phyloP scores from a whole-genome alignment of 1,140 invertebrate genomes.

The Dinoponera quadriceps region DNA sequence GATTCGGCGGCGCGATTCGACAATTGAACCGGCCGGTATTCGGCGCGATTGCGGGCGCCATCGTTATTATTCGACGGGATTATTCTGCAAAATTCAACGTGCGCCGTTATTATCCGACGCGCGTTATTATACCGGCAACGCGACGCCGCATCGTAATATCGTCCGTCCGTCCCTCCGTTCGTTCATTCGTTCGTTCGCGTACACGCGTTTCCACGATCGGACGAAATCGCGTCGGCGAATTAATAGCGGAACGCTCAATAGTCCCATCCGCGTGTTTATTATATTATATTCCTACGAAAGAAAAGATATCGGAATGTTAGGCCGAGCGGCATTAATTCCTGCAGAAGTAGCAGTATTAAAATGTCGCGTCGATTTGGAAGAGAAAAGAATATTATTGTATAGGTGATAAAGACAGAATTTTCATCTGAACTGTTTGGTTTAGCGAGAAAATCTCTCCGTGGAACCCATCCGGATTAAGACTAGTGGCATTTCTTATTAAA shows the following conservation, averaged over 20 bases:
- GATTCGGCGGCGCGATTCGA: conserved; percentile 22
- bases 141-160: conserved; percentile 38
- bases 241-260: conserved; percentile 20
- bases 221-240: conserved; percentile 42
- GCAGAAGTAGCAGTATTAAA: too few relatives aligned
- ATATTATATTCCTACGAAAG: too few relatives aligned
- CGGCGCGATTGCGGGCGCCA: conserved; percentile 13
- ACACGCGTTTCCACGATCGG: conserved; percentile 15
- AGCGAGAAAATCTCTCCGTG: too few relatives aligned
- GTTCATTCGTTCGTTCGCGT: conserved; percentile 8
- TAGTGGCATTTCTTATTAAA: too few relatives aligned
- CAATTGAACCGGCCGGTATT: conserved; percentile 25
- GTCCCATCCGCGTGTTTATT: too few relatives aligned
- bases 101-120: conserved; percentile 47
- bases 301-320: too few relatives aligned
- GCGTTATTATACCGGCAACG: conserved; percentile 48
- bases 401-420: too few relatives aligned
- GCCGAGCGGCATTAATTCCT: too few relatives aligned
- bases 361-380: too few relatives aligned
- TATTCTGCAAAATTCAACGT: conserved; percentile 57
- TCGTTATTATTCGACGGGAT: conserved; percentile 53
- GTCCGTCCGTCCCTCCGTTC: conserved; percentile 12
- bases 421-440: too few relatives aligned
- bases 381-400: too few relatives aligned
- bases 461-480: too few relatives aligned